Evolutionary conservation across 35 echinoderm and acorn worm genomes (phyloP).

Genomic region (Lytechinus variegatus): DNA sequence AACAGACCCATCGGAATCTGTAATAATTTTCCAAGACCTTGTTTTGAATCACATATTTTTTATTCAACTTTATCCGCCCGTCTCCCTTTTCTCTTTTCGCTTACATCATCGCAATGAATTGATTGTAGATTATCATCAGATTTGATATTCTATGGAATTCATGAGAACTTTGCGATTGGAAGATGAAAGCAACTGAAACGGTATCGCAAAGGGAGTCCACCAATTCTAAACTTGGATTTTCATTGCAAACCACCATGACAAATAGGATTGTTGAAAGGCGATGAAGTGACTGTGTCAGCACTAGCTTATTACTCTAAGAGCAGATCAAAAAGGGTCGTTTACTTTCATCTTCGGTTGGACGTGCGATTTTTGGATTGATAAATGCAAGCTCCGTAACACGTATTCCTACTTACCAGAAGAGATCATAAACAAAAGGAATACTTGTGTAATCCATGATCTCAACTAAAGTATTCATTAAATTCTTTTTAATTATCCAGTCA

Average conservation of each 20-base stretch:
- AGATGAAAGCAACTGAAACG: neutral
- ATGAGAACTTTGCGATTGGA: neutral
- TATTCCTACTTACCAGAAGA: neutral
- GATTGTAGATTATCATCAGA: neutral
- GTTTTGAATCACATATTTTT: neutral
- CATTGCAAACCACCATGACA: neutral
- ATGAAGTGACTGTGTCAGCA: neutral
- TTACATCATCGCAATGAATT: conserved; percentile 4
- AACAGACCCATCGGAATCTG: neutral
- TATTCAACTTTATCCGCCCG: neutral
- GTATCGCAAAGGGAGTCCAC: neutral
- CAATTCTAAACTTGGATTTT: neutral
- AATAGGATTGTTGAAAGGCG: conserved; percentile 2
- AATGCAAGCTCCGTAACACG: neutral
- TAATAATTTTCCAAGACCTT: neutral
- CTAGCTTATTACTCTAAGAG: conserved; percentile 3
- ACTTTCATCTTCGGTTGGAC: neutral
- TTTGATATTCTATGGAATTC: conserved; percentile 4
- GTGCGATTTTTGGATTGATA: conserved; percentile 9
- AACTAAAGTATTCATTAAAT: neutral
- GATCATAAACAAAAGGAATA: neutral
- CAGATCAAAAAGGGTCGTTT: neutral
- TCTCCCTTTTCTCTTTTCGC: neutral
- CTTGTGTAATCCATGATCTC: neutral
- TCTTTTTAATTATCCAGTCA: too few species aligned